These are phyloP conservation scores for Ichneumon xanthorius DNA, from an alignment of 2,888 invertebrate genomes.

Conservation along the genomic window DNA sequence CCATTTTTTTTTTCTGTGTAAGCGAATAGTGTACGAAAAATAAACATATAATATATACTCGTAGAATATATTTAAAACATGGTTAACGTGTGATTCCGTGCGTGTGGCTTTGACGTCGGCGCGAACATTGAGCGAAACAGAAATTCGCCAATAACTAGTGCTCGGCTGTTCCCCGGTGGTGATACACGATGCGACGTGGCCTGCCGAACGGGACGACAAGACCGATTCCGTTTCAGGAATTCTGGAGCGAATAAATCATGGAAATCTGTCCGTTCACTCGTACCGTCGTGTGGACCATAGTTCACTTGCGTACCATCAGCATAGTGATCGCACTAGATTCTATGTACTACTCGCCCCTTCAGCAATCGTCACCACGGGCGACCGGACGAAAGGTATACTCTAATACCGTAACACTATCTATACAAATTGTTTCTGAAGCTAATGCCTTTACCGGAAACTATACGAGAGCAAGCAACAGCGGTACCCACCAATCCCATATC, in stretches of 20 bases:
- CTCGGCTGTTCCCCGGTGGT: background rate
- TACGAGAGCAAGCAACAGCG: slow-evolving; percentile 44
- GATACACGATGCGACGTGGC: background rate
- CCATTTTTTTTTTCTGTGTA: no score
- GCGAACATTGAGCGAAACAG: background rate
- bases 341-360: slow-evolving; percentile 38
- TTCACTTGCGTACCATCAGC: background rate
- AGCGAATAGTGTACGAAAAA: no score
- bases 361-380: slow-evolving; percentile 24
- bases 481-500: slow-evolving; percentile 59
- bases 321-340: slow-evolving; percentile 53
- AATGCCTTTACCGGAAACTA: slow-evolving; percentile 49
- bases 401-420: slow-evolving; percentile 4
- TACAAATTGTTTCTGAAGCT: slow-evolving; percentile 61
- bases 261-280: slow-evolving; percentile 40
- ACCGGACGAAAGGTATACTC: no score
- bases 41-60: no score
- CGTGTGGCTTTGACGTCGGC: no score
- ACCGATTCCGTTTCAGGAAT: slow-evolving; percentile 23
- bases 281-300: background rate
- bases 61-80: background rate
- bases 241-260: slow-evolving; percentile 44
- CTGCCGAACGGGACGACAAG: slow-evolving; percentile 10
- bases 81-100: background rate
- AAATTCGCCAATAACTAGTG: background rate